A percentile compares a stretch with the other conserved stretches of the same genome.
Evolutionary conservation across 1,140 invertebrate species (phyloP).

Genomic region (Bombus pascuorum): DNA sequence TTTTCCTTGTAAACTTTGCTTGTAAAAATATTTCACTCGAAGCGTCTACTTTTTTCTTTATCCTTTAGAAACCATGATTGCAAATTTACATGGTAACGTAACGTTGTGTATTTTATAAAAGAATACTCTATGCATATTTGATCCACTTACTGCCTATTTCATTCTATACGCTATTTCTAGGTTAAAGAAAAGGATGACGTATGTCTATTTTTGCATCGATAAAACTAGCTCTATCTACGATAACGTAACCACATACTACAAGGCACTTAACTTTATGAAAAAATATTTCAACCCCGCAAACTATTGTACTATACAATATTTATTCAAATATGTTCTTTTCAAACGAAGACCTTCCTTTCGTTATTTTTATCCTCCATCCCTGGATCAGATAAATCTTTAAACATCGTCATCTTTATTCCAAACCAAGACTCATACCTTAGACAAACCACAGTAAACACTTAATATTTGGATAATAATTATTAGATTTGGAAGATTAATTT

Average conservation of each 20-base stretch:
- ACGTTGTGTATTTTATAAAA: background rate
- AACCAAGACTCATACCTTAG: background rate
- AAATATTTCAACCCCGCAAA: background rate
- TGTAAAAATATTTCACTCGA: background rate
- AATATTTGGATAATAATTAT: background rate
- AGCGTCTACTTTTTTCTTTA: background rate
- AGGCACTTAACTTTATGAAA: background rate
- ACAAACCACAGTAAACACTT: background rate
- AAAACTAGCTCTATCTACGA: background rate
- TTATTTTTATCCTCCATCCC: background rate
- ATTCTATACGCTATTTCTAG: background rate
- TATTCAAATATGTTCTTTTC: background rate
- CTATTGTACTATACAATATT: no score
- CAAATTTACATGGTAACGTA: background rate
- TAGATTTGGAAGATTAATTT: no score
- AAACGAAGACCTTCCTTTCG: background rate
- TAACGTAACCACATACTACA: background rate
- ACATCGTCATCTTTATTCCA: background rate
- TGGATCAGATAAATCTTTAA: background rate
- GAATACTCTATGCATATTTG: background rate
- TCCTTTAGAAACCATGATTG: background rate
- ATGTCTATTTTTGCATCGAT: slow-evolving; percentile 27
- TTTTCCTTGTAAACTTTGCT: background rate
- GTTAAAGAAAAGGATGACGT: slow-evolving; percentile 8
- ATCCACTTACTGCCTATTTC: no score